Evolutionary conservation across 1,140 invertebrate species (phyloP), one percentile per base, ranked within the genome.

Genomic region (Galleria mellonella): DNA sequence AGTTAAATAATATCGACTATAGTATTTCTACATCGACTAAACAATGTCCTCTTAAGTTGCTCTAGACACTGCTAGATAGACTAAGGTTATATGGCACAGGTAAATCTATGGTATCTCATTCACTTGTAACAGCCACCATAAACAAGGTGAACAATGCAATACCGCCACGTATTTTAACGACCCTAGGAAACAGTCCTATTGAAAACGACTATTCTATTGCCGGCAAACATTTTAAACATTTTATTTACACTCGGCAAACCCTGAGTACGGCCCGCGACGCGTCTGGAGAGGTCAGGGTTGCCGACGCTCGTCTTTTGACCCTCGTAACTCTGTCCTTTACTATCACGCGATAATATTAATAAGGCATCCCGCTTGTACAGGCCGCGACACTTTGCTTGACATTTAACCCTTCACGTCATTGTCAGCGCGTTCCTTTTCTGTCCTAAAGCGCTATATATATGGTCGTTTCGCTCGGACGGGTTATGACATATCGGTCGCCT

Each of bases 401-500:
- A 66, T 79, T 71, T 83, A 77, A 85, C 82, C 78, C 78, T 68
- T 62, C 54, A 63, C 78, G 82, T 85, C 82, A 85, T 72, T 82
- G 71, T 76, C 62, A 62, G 48, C 39, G 51, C 67, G 39, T 46
- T 75, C 78, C 69, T 62, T 51, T 60, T 81, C 75, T 55, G 15
- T 46, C 57, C 15, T 43, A 43, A 41, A 27, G 14, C 32, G 29
- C 41, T 29, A 29, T 13, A 32, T 10, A 62, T 79, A 72, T 43
- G 28, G 51, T 61, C 48, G 55, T 79, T 69, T 73, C 76, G 44
- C 64, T 77, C 67, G 42, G 64, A 79, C 78, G 69, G 81, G 81
- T 83, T 85, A 85, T 83, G 78, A 85, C 82, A 85, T 85, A 84
- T 84, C 81, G 75, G 75, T 56, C 61, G 72, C 73, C 78, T 71